phyloP scores from a whole-genome alignment of 1,140 invertebrate species.

The Babylonia areolata region DNA sequence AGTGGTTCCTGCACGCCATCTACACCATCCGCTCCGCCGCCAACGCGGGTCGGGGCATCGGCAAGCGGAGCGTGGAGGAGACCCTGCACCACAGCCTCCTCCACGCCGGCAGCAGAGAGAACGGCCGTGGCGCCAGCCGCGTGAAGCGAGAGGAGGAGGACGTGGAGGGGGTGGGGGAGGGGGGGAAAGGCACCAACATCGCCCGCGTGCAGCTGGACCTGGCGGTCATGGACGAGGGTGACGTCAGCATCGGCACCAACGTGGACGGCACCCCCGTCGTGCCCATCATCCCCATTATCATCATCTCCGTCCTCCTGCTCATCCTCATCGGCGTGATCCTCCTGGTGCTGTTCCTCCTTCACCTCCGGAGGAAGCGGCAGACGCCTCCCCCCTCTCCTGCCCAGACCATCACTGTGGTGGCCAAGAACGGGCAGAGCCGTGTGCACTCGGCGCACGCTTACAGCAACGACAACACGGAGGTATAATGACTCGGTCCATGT shows the following conservation, averaged over 20 bases:
- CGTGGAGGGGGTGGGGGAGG: slow-evolving; percentile 54
- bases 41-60: slow-evolving; percentile 54
- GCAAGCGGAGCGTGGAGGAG: slow-evolving; percentile 58
- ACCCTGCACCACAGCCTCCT: not conserved
- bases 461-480: slow-evolving; percentile 47
- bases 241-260: slow-evolving; percentile 52
- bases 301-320: slow-evolving; percentile 59
- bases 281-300: slow-evolving; percentile 60
- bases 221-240: slow-evolving; percentile 38
- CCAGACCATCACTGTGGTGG: slow-evolving; percentile 64
- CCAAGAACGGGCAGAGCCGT: slow-evolving; percentile 42
- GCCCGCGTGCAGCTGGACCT: slow-evolving; percentile 61
- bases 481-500: slow-evolving; percentile 41
- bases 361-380: slow-evolving; percentile 52
- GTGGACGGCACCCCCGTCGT: slow-evolving; percentile 42
- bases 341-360: slow-evolving; percentile 56
- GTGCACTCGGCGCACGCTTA: slow-evolving; percentile 28
- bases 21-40: slow-evolving; percentile 70
- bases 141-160: slow-evolving; percentile 51
- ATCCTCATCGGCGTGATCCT: slow-evolving; percentile 60
- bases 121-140: not conserved
- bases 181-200: slow-evolving; percentile 74
- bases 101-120: not conserved
- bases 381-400: slow-evolving; percentile 63
- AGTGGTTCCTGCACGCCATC: slow-evolving; percentile 76